Conservation (phyloP, 2,888 invertebrate genomes). For the Agonopterix subpropinquella region DNA sequence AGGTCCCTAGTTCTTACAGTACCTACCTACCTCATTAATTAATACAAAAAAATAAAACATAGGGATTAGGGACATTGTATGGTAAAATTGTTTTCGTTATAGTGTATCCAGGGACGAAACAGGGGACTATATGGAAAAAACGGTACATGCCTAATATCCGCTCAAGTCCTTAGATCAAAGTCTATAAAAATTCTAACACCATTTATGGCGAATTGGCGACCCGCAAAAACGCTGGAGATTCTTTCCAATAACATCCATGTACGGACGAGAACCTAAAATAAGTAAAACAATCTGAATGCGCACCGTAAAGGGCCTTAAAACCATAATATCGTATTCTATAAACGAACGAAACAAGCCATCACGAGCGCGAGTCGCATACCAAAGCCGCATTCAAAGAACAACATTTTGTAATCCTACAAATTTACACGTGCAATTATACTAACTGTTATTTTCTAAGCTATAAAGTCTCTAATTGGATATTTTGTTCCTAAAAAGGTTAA, state of each 20-base stretch:
- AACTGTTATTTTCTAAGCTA: slow-evolving; percentile 23
- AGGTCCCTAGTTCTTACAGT: too few relatives aligned
- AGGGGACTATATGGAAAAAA: too few relatives aligned
- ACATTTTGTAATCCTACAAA: slow-evolving; percentile 28
- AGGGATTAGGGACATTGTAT: too few relatives aligned
- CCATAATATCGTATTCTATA: slow-evolving; percentile 44
- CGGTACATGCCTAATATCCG: too few relatives aligned
- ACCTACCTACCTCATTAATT: too few relatives aligned
- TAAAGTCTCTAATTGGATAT: slow-evolving; percentile 20
- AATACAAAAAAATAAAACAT: too few relatives aligned
- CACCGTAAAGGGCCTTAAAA: slow-evolving; percentile 44
- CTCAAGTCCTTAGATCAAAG: too few relatives aligned
- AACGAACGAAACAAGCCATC: slow-evolving; percentile 28
- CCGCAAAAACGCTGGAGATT: not conserved
- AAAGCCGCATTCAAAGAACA: slow-evolving; percentile 25
- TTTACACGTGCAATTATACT: slow-evolving; percentile 18
- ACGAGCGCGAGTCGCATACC: slow-evolving; percentile 31
- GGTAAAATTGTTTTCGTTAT: too few relatives aligned
- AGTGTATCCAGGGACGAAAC: too few relatives aligned
- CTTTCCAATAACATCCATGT: not conserved
- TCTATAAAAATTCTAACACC: too few relatives aligned
- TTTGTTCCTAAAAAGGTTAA: not conserved
- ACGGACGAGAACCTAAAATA: slow-evolving; percentile 28
- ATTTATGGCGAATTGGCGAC: not conserved
- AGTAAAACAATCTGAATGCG: slow-evolving; percentile 54